Base-by-base conservation (phyloP, 2,888 invertebrate species). In the Boloria selene region DNA sequence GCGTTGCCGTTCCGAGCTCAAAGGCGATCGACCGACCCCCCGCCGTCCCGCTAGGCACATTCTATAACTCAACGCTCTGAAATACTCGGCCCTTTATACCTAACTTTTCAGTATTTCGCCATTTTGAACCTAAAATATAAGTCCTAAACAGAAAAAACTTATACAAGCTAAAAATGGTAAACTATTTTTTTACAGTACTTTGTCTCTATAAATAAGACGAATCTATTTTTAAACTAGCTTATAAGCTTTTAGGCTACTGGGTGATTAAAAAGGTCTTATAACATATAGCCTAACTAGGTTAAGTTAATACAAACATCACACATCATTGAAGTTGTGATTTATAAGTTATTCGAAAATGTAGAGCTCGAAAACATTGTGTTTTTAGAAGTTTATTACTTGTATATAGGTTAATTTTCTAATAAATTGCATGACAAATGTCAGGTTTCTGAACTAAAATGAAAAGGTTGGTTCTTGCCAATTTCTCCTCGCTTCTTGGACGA, bases 21-120 rank as follows among this genome's bases (percentile, higher is more conserved):
- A 83, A 84, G 88, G 88, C 88, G 85, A 89, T 89, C 90, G 90
- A 90, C 90, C 90, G 88, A 77, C 80, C 78, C 71, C 77, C 78
- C 77, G 77, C 78, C 81, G 77, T 74, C 77, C 75, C 74, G 72
- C 74, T 38, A 38, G 72, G 72, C 78, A 82, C 79, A 79, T 82
- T 83, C 75, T 74, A 75, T 82, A 84, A 83, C 76, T 83, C 84
- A 77, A 79, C 83, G 74, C 70, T 78, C 81, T 80, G 82, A 80
- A 83, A 85, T 83, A 83, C 81, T 82, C 79, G 74, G 76, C 77
- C 79, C 77, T 77, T 75, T 75, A 75, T 67, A 69, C 66, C 70
- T 69, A 72, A 73, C 65, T 62, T 61, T 69, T 72, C 61, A 65
- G 64, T 61, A 67, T 70, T 74, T 71, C 68, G 65, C 60, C 71